phyloP scores from a whole-genome alignment of 2,888 invertebrate genomes.

The Crossocerus cetratus region DNA sequence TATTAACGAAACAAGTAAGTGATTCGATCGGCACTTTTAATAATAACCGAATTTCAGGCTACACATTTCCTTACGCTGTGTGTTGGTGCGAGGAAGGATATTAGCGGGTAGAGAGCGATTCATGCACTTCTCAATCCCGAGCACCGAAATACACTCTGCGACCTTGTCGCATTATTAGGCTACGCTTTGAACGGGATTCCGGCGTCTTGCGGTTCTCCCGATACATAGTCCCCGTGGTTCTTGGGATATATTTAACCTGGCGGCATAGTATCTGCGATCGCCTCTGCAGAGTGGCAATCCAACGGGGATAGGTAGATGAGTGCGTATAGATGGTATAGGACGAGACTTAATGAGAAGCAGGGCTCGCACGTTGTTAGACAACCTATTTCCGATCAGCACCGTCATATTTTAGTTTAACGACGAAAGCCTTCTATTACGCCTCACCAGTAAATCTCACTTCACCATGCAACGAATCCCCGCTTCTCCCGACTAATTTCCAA shows the following conservation, averaged over 20 bases:
- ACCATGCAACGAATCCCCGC: constrained; percentile 52
- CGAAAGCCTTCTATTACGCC: background rate
- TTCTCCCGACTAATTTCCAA: constrained; percentile 58
- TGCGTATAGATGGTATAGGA: constrained; percentile 10
- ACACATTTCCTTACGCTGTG: constrained; percentile 16
- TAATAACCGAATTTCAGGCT: too few relatives aligned
- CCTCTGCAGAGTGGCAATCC: constrained; percentile 50
- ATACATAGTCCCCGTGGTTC: constrained; percentile 47
- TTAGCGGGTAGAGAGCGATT: background rate
- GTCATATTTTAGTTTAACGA: background rate
- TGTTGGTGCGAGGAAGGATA: constrained; percentile 10
- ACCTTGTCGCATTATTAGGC: constrained; percentile 56
- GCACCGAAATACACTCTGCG: constrained; percentile 50
- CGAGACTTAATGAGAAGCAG: background rate
- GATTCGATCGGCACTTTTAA: too few relatives aligned
- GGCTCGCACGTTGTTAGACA: background rate
- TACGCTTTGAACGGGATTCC: constrained; percentile 53
- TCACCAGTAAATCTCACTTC: constrained; percentile 29
- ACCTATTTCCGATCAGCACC: background rate
- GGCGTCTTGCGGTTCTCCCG: constrained; percentile 50
- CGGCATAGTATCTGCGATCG: constrained; percentile 56
- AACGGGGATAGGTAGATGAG: constrained; percentile 13
- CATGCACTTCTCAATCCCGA: constrained; percentile 37
- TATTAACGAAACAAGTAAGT: too few relatives aligned
- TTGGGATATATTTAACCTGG: constrained; percentile 65